phyloP scores from a whole-genome alignment of 2,888 invertebrate genomes.

The Thereva nobilitata region DNA sequence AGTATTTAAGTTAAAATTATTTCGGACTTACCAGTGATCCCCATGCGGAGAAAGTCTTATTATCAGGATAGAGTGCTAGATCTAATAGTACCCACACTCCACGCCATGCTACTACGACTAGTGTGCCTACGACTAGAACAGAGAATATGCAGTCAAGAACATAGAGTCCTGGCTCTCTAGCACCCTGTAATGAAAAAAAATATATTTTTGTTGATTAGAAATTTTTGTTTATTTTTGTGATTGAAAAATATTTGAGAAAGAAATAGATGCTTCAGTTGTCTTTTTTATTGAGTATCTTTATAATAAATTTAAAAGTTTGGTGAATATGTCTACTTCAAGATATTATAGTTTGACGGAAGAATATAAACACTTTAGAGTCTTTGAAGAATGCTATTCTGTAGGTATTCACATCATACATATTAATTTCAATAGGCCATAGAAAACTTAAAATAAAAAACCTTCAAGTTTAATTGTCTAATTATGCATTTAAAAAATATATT shows the following conservation, averaged over 20 bases:
- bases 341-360: neutral
- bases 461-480: neutral
- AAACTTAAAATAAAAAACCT: too few species aligned
- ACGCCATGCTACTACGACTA: conserved; percentile 88
- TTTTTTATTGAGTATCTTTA: too few species aligned
- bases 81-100: conserved; percentile 84
- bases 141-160: conserved; percentile 85
- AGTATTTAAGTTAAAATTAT: neutral
- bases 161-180: conserved; percentile 72
- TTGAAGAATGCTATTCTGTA: too few species aligned
- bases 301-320: too few species aligned
- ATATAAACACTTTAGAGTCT: neutral
- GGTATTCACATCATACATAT: too few species aligned
- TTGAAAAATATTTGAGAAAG: neutral
- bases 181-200: conserved; percentile 64
- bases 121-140: conserved; percentile 78
- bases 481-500: neutral
- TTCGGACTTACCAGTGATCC: conserved; percentile 75
- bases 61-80: conserved; percentile 75
- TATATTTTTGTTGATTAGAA: conserved; percentile 8
- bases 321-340: neutral
- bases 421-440: too few species aligned
- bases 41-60: conserved; percentile 70
- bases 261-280: neutral
- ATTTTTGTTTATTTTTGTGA: neutral